Evolutionary conservation across 2,888 invertebrate genomes (phyloP), one percentile per base, ranked within the genome.

Genomic region (Philhelius pedissequus): DNA sequence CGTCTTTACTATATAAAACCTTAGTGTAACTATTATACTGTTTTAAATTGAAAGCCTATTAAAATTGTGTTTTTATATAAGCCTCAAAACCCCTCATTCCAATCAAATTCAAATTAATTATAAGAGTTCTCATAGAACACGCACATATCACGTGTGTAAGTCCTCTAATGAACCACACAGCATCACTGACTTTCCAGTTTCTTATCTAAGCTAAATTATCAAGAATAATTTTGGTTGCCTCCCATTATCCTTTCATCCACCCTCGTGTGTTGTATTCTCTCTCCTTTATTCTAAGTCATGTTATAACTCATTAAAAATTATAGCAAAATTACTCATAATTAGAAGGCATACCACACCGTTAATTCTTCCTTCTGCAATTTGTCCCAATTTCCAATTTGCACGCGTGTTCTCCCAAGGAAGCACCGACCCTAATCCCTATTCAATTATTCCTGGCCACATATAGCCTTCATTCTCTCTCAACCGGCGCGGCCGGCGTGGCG

Each of bases 311-410:
- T 45, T 43, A 48, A 64, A n/a, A 50, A 48, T 78, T 69, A 54
- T 78, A 70, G 79, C 64, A 45, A 83, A 83, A 83, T 83, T 70
- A 74, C 83, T 78, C 79, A 70, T 78, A 83, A 83, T 83, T 79
- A 83, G 79, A 83, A 78, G 83, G 78, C 83, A 74, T 30, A 35
- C 58, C 69, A 35, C 75, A 78, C 83, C 83, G 74, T 83, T 83
- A 83, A 30, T 32, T 35, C 25, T 70, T 50, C 52, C 58, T 64
- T 58, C 45, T 75, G 79, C 69, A 83, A 83, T 83, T 78, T 83
- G 83, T 79, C 83, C 83, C 83, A 83, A 83, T 83, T 83, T 70
- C 45, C 78, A 66, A 78, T 79, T 75, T 79, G 76, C 78, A 83
- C 78, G 69, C 71, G 54, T 56, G 13, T 54, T 56, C 64, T 45